Evolutionary conservation across 1,140 invertebrate species (phyloP).

Genomic region (Palaemon carinicauda): DNA sequence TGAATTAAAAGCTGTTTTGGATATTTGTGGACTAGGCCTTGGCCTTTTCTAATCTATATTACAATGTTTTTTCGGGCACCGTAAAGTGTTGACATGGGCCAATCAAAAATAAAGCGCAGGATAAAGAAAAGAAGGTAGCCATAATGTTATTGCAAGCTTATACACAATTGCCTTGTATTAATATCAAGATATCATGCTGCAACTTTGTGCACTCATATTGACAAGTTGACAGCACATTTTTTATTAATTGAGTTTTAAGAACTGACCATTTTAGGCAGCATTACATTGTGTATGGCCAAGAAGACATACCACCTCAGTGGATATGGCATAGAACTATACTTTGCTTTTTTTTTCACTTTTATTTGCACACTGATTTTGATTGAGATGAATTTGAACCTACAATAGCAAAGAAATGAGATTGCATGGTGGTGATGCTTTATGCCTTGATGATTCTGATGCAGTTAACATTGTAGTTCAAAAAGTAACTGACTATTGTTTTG

Average conservation of each 20-base stretch:
- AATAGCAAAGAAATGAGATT: too few relatives aligned
- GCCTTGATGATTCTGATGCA: too few relatives aligned
- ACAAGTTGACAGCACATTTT: slow-evolving; percentile 1
- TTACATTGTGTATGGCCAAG: neutral
- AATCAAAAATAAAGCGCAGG: slow-evolving; percentile 29
- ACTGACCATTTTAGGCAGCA: neutral
- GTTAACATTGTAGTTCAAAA: too few relatives aligned
- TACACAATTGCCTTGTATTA: neutral
- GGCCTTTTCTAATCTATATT: neutral
- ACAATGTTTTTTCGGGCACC: neutral
- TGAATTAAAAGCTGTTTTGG: neutral
- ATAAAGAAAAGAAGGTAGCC: slow-evolving; percentile 40
- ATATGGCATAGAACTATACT: slow-evolving; percentile 14
- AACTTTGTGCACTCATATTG: slow-evolving; percentile 10
- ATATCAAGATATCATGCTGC: neutral
- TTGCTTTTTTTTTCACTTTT: neutral
- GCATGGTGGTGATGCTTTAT: too few relatives aligned
- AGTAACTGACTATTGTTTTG: too few relatives aligned
- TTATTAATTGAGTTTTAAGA: neutral
- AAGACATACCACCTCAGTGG: neutral
- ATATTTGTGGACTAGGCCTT: neutral
- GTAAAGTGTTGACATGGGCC: slow-evolving; percentile 41
- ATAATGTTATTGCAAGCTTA: neutral
- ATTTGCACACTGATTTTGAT: too few relatives aligned
- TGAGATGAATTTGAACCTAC: too few relatives aligned